Percentiles rank a stretch among this genome's conserved stretches.
Evolutionary conservation across 2,888 invertebrate species (phyloP).

Genomic region (Eumerus sabulonum): DNA sequence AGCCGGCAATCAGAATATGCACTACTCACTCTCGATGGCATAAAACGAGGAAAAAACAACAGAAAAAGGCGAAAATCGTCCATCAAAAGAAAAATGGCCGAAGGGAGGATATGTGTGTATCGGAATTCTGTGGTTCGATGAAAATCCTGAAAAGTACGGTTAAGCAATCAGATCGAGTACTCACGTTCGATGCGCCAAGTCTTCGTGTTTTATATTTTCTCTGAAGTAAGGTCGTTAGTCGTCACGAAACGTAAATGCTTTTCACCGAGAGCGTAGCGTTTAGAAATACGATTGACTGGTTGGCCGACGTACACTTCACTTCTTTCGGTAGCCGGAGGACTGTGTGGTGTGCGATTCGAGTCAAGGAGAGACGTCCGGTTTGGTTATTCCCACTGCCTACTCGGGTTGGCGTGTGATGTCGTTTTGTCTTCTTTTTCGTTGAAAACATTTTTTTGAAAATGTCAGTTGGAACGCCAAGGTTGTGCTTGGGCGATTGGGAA

Average conservation of each 20-base stretch:
- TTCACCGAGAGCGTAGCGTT: too few relatives aligned
- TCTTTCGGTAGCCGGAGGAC: conserved; percentile 4
- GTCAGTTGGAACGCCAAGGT: conserved; percentile 64
- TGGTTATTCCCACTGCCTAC: conserved; percentile 51
- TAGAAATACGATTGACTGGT: conserved; percentile 13
- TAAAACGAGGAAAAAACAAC: too few relatives aligned
- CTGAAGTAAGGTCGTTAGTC: conserved; percentile 9
- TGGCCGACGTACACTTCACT: conserved; percentile 3
- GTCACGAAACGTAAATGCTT: too few relatives aligned
- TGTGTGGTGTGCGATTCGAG: conserved; percentile 23
- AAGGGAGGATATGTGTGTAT: conserved; percentile 48
- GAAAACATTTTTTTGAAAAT: conserved; percentile 56
- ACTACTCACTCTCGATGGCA: conserved; percentile 39
- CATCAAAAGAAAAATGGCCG: conserved; percentile 63
- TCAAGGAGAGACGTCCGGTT: conserved; percentile 15
- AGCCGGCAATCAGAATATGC: conserved; percentile 14
- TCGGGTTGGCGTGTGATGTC: conserved; percentile 17
- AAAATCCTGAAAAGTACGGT: conserved; percentile 35
- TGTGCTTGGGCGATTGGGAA: not conserved
- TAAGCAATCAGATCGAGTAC: conserved; percentile 32
- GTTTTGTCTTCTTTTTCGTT: conserved; percentile 51
- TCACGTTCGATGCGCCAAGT: conserved; percentile 44
- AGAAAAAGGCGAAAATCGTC: too few relatives aligned
- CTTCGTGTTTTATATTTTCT: too few relatives aligned
- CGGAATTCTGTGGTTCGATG: conserved; percentile 58